Evolutionary conservation across 1,140 invertebrate genomes (phyloP).

Genomic region (Frieseomelitta varia): DNA sequence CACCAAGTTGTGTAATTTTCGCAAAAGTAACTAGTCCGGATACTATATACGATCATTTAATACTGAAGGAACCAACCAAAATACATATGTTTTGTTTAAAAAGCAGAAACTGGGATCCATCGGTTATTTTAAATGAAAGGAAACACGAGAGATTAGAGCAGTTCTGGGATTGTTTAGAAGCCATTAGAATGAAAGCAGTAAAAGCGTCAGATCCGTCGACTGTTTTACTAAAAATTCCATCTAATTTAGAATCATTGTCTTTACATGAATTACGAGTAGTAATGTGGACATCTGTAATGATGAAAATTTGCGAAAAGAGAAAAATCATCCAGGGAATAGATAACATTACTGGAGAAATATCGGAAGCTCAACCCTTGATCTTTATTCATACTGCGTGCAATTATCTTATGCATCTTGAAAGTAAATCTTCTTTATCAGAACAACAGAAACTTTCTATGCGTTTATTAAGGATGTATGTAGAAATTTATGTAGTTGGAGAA

Average conservation of each 20-base stretch:
- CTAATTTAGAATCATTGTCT: slow-evolving; percentile 67
- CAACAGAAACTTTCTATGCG: slow-evolving; percentile 64
- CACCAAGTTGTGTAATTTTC: slow-evolving; percentile 69
- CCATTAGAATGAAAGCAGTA: slow-evolving; percentile 72
- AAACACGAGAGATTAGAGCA: slow-evolving; percentile 33
- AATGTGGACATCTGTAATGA: slow-evolving; percentile 76
- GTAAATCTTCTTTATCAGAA: slow-evolving; percentile 42
- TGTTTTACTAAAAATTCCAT: slow-evolving; percentile 48
- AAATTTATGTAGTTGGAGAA: slow-evolving; percentile 72
- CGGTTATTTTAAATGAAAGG: slow-evolving; percentile 62
- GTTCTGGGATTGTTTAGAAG: slow-evolving; percentile 78
- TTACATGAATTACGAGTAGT: slow-evolving; percentile 67
- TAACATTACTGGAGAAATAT: slow-evolving; percentile 67
- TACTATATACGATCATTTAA: slow-evolving; percentile 75
- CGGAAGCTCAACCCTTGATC: slow-evolving; percentile 73
- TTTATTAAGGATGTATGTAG: slow-evolving; percentile 74
- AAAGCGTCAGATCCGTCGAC: slow-evolving; percentile 53
- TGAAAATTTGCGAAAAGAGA: slow-evolving; percentile 69
- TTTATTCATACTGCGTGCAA: slow-evolving; percentile 70
- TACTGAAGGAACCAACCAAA: slow-evolving; percentile 73
- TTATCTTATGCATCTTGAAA: slow-evolving; percentile 62
- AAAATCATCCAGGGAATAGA: slow-evolving; percentile 56
- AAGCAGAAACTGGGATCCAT: slow-evolving; percentile 65
- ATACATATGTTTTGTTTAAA: slow-evolving; percentile 71
- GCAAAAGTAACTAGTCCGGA: slow-evolving; percentile 74